Evolutionary conservation across 2,113 vertebrate species (phyloP), one percentile per base, ranked within the genome.

Genomic region (Pluvialis apricaria): DNA sequence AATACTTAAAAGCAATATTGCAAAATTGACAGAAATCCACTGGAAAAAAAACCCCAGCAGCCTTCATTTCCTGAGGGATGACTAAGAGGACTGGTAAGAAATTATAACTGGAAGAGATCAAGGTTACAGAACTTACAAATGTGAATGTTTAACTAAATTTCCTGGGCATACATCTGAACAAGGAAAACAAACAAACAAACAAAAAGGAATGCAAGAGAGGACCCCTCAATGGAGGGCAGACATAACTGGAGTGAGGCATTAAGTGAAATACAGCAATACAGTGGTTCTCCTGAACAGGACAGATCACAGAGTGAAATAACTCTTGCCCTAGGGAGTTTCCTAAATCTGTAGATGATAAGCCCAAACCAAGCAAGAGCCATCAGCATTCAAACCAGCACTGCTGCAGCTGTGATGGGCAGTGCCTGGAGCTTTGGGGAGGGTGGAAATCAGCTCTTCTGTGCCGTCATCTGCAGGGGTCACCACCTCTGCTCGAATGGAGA

Each of bases 351-450:
- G 60, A 16, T 54, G 24, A 44, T 22, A 32, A 52, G 13, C 31
- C 34, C 40, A 18, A 61, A 32, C 14, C 9, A 42, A 40, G 31
- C 45, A 36, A 13, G 15, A 85, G 19, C 38, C 22, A 10, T 10
- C 51, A 44, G 73, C 28, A 14, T 9, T 11, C 13, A 5, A 22
- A 21, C 42, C 8, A 47, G 25, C 24, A 3, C 62, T 31, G 25
- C 13, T n/a, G 58, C 25, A 2, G 8, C 20, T 36, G 60, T 15
- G 5, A 6, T 0, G 4, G 34, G 45, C 52, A 3, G 38, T 18
- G 42, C 38, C 49, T 3, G 15, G 45, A 15, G 40, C 60, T 24
- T 5, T 1, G 6, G 51, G 51, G 47, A 54, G 0, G 7, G 44
- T 49, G 60, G 32, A 31, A 42, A 42, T 5, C 5, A 2, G 5